Evolutionary conservation across 2,797 vertebrate genomes (phyloP).

Genomic region (Clarias fuscus): DNA sequence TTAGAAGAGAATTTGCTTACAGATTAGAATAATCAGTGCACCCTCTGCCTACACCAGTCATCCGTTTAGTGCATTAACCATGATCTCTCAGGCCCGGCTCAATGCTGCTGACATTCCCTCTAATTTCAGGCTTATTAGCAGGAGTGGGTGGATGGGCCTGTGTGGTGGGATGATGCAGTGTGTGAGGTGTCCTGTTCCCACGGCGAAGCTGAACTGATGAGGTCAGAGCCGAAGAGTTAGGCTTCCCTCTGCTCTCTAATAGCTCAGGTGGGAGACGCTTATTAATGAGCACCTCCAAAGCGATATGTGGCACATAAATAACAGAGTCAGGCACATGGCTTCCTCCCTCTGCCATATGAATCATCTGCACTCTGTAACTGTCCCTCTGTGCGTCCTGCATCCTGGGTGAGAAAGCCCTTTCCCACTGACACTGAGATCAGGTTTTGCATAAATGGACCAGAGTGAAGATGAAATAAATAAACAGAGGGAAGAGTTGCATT

Average conservation of each 20-base stretch:
- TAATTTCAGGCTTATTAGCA: conserved; percentile 50
- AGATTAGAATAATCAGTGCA: conserved; percentile 23
- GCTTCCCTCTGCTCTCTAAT: conserved; percentile 61
- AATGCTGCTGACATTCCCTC: conserved; percentile 37
- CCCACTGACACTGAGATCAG: conserved; percentile 36
- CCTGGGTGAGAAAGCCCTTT: conserved; percentile 26
- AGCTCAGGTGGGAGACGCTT: conserved; percentile 66
- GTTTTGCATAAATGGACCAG: conserved; percentile 38
- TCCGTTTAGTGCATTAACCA: conserved; percentile 16
- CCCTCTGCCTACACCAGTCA: conserved; percentile 9
- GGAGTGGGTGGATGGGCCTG: conserved; percentile 48
- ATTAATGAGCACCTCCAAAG: conserved; percentile 75
- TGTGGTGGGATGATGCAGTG: conserved; percentile 54
- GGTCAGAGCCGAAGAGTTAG: conserved; percentile 53
- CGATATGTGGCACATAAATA: conserved; percentile 77
- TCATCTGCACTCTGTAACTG: conserved; percentile 44
- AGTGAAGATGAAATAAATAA: conserved; percentile 34
- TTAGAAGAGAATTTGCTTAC: neutral
- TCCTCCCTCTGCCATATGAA: conserved; percentile 53
- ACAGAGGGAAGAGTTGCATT: conserved; percentile 16
- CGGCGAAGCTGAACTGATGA: conserved; percentile 30
- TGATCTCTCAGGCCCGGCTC: conserved; percentile 19
- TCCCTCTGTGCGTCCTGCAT: conserved; percentile 11
- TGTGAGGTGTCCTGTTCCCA: conserved; percentile 49
- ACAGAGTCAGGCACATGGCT: conserved; percentile 57